Evolutionary conservation across 2,888 invertebrate species (phyloP), one percentile per base, ranked within the genome.

Genomic region (Acrocera orbiculus): DNA sequence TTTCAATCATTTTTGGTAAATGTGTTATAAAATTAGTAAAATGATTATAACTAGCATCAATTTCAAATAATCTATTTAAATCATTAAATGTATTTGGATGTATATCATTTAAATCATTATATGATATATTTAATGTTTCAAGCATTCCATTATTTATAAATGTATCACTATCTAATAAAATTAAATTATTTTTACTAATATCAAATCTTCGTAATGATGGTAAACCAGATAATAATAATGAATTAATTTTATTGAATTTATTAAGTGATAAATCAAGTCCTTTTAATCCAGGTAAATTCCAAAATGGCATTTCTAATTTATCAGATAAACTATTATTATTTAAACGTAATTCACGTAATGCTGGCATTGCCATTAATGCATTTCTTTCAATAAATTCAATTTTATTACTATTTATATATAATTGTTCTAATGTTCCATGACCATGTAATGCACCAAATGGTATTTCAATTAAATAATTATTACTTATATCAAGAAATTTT

Each of bases 241-340:
- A 71, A 47, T 80, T 78, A 13, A 87, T 53, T 14, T 70, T 67
- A 39, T 72, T 67, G 44, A 82, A 76, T 40, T 70, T 73, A 50
- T 87, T 87, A 37, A 67, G 65, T 0, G 83, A 76, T 23, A 87
- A 59, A 60, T 87, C 86, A 36, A 89, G 58, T 2, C 86, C 86
- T 63, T 85, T 86, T 4, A 86, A 60, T 6, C 76, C 75, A 0
- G 85, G 85, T 27, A 86, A 61, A 61, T 85, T 79, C 83, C 85
- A 86, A 49, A 79, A 75, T 0, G 85, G 83, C 30, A 73, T 69
- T 40, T 76, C 74, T 28, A 76, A 61, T 32, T 73, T 63, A 50
- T 80, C 77, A 2, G 72, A 69, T 17, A 90, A 57, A 3, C 83
- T 83, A 52, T 90, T 90, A 48, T 87, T 86, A 43, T 73, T 70